Evolutionary conservation across 1,140 invertebrate species (phyloP).

Genomic region (Drosophila biarmipes): DNA sequence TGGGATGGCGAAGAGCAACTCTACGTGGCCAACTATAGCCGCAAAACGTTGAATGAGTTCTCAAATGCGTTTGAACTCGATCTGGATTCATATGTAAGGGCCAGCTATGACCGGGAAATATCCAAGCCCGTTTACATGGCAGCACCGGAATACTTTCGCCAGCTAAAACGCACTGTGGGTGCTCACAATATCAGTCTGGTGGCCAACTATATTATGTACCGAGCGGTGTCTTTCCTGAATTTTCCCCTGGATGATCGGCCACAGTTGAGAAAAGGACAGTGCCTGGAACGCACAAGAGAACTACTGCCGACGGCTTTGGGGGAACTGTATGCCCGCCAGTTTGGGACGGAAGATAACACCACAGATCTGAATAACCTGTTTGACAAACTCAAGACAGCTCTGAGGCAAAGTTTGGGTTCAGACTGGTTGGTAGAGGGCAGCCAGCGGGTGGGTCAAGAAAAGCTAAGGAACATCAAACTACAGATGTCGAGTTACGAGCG

Average conservation of each 20-base stretch:
- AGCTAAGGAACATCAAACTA: slow-evolving; percentile 49
- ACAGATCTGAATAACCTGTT: slow-evolving; percentile 36
- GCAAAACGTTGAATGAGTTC: slow-evolving; percentile 57
- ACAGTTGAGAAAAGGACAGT: slow-evolving; percentile 30
- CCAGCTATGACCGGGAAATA: slow-evolving; percentile 44
- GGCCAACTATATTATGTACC: slow-evolving; percentile 79
- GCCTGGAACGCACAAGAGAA: slow-evolving; percentile 45
- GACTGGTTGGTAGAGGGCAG: slow-evolving; percentile 70
- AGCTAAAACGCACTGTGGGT: slow-evolving; percentile 59
- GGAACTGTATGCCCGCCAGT: slow-evolving; percentile 64
- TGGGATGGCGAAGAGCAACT: slow-evolving; percentile 55
- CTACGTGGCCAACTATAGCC: slow-evolving; percentile 53
- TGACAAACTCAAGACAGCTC: slow-evolving; percentile 43
- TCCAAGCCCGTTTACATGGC: slow-evolving; percentile 74
- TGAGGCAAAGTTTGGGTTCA: slow-evolving; percentile 53
- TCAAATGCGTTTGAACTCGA: slow-evolving; percentile 43
- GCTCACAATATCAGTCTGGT: slow-evolving; percentile 57
- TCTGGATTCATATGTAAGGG: slow-evolving; percentile 50
- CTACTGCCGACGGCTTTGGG: slow-evolving; percentile 63
- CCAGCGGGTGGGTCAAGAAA: slow-evolving; percentile 53
- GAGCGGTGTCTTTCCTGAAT: slow-evolving; percentile 54
- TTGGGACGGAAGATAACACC: slow-evolving; percentile 28
- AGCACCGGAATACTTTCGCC: slow-evolving; percentile 58
- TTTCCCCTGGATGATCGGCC: slow-evolving; percentile 63
- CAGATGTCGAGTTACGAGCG: slow-evolving; percentile 52